Percentiles rank a stretch among this genome's conserved stretches.
phyloP scores from a whole-genome alignment of 2,888 invertebrate genomes.

The Imbricaverruca yamaguchii region DNA sequence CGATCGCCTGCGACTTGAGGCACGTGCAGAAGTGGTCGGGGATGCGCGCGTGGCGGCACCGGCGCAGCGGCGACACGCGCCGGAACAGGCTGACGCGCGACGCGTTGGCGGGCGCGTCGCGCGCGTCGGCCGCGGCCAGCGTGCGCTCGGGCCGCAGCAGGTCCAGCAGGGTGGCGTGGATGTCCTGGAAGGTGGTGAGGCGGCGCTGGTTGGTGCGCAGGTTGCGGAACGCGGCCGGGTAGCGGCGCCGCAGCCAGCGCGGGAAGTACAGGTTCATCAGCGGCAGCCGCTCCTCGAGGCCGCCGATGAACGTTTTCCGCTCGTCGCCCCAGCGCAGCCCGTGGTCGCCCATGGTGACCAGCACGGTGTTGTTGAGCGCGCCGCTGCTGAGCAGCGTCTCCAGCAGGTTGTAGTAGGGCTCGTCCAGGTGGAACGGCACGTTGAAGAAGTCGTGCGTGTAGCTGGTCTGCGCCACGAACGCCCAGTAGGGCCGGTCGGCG shows the following conservation, averaged over 20 bases:
- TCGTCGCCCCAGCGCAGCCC: slow-evolving; percentile 81
- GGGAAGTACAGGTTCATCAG: slow-evolving; percentile 67
- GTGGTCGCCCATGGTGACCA: slow-evolving; percentile 76
- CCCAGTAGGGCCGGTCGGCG: slow-evolving; percentile 37
- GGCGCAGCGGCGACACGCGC: slow-evolving; percentile 60
- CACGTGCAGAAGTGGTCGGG: slow-evolving; percentile 84
- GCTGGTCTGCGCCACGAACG: slow-evolving; percentile 41
- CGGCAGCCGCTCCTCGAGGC: slow-evolving; percentile 55
- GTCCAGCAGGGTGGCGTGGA: slow-evolving; percentile 69
- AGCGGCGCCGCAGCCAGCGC: slow-evolving; percentile 56
- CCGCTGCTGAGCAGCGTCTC: slow-evolving; percentile 47
- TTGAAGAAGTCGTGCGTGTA: slow-evolving; percentile 78
- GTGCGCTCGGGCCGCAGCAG: slow-evolving; percentile 43
- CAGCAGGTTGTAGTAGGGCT: slow-evolving; percentile 54
- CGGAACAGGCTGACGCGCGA: slow-evolving; percentile 69
- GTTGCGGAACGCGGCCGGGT: slow-evolving; percentile 55
- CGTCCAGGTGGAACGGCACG: slow-evolving; percentile 65
- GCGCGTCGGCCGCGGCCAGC: slow-evolving; percentile 14
- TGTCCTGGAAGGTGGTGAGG: slow-evolving; percentile 75
- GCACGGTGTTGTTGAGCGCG: slow-evolving; percentile 57
- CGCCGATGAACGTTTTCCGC: slow-evolving; percentile 59
- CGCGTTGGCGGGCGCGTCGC: slow-evolving; percentile 28
- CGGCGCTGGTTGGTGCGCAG: slow-evolving; percentile 57
- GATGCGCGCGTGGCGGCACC: slow-evolving; percentile 68
- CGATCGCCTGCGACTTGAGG: slow-evolving; percentile 36